phyloP scores from a whole-genome alignment of 2,888 invertebrate species.

The Andrena minutula region DNA sequence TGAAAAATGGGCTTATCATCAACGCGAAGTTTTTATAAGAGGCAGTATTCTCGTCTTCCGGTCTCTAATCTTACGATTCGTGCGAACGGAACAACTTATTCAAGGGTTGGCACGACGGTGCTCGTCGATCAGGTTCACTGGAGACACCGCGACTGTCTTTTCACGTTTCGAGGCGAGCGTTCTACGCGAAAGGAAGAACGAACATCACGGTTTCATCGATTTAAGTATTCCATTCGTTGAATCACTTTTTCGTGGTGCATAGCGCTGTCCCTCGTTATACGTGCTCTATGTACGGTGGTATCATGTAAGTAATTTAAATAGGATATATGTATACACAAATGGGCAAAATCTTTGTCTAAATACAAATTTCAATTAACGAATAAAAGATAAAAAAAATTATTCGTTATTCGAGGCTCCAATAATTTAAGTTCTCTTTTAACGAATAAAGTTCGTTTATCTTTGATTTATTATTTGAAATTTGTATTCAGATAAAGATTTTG shows the following conservation, averaged over 20 bases:
- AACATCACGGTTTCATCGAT: conserved; percentile 5
- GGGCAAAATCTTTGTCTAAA: too few species aligned
- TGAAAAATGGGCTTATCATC: neutral
- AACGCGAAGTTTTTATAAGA: conserved; percentile 17
- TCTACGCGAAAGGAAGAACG: neutral
- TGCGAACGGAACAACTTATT: conserved; percentile 1
- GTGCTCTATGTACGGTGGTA: conserved; percentile 19
- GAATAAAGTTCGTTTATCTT: too few species aligned
- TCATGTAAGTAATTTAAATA: conserved; percentile 20
- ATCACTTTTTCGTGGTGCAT: conserved; percentile 1
- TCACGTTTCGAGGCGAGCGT: too few species aligned
- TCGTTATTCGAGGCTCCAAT: too few species aligned
- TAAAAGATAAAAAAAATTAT: too few species aligned
- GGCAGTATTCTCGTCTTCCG: conserved; percentile 27
- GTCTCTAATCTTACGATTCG: conserved; percentile 2
- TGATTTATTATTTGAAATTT: too few species aligned
- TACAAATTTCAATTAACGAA: too few species aligned
- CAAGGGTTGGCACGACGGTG: neutral
- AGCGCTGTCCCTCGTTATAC: conserved; percentile 13
- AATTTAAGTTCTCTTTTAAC: too few species aligned
- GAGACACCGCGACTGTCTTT: too few species aligned
- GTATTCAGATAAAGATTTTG: too few species aligned
- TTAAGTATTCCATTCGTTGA: conserved; percentile 3
- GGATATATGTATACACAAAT: neutral
- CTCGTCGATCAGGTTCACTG: neutral